Conservation (phyloP, 2,113 vertebrate species). For the Artemisiospiza belli region DNA sequence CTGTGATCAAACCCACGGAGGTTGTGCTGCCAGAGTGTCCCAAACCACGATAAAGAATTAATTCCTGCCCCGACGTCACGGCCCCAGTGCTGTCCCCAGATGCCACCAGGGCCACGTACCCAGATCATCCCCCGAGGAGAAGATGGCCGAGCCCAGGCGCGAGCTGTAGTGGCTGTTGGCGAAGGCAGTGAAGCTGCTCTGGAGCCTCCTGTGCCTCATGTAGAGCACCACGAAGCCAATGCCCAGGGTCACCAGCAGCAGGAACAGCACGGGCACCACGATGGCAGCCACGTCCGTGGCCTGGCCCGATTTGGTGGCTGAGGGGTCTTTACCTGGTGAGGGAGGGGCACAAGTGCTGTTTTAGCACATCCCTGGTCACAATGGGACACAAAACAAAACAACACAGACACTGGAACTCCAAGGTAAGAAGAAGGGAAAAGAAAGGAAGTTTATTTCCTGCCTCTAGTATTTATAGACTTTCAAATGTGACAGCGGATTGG, state of each 20-base stretch:
- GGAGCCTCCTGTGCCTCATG: constrained; percentile 88
- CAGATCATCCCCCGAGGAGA: constrained; percentile 95
- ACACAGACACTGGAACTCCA: no score
- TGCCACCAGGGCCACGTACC: constrained; percentile 71
- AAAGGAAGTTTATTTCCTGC: no score
- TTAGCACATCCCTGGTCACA: not conserved
- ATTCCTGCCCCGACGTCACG: fast-evolving
- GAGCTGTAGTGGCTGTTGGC: constrained; percentile 99
- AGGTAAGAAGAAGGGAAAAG: no score
- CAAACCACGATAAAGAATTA: no score
- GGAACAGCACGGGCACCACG: constrained; percentile 92
- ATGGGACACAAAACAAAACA: not conserved
- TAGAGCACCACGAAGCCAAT: constrained; percentile 86
- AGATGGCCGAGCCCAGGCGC: constrained; percentile 92
- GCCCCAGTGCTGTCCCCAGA: not conserved
- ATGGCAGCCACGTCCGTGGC: constrained; percentile 86
- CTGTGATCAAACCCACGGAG: not conserved
- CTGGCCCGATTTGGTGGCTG: not conserved
- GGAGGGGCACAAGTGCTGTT: not conserved
- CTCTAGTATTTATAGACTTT: no score
- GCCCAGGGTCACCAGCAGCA: constrained; percentile 87
- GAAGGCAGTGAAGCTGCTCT: constrained; percentile 93
- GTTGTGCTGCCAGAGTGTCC: fast-evolving
- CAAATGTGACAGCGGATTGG: no score
- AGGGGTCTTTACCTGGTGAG: constrained; percentile 38